Evolutionary conservation across 2,888 invertebrate genomes (phyloP).

Genomic region (Spatulosminthurus flaviceps): DNA sequence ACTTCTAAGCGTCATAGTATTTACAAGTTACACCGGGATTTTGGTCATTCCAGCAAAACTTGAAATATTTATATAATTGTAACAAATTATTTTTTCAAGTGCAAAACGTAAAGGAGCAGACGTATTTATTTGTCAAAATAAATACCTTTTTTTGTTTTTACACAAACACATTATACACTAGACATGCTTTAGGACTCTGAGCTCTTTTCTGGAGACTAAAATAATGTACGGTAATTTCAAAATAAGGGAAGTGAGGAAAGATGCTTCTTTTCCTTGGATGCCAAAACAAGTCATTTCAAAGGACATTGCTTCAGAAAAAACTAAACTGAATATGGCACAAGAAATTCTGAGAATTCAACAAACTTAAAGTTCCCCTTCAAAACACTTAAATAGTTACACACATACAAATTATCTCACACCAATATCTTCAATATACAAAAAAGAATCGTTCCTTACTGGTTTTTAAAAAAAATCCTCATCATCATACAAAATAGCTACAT

Average conservation of each 20-base stretch:
- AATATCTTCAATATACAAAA: not conserved
- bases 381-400: not conserved
- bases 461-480: not conserved
- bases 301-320: slow-evolving; percentile 39
- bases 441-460: not conserved
- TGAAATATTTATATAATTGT: no score
- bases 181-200: not conserved
- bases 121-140: no score
- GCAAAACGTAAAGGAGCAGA: no score
- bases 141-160: no score
- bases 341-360: slow-evolving; percentile 40
- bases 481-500: not conserved
- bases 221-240: not conserved
- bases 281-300: slow-evolving; percentile 36
- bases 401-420: slow-evolving; percentile 1
- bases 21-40: not conserved
- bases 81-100: no score
- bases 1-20: not conserved
- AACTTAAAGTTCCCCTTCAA: not conserved
- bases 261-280: slow-evolving; percentile 7
- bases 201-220: not conserved
- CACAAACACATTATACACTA: no score
- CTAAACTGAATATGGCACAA: slow-evolving; percentile 41
- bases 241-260: not conserved
- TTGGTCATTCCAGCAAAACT: not conserved